Evolutionary conservation across 2,797 vertebrate species (phyloP).

Genomic region (Merluccius polli): DNA sequence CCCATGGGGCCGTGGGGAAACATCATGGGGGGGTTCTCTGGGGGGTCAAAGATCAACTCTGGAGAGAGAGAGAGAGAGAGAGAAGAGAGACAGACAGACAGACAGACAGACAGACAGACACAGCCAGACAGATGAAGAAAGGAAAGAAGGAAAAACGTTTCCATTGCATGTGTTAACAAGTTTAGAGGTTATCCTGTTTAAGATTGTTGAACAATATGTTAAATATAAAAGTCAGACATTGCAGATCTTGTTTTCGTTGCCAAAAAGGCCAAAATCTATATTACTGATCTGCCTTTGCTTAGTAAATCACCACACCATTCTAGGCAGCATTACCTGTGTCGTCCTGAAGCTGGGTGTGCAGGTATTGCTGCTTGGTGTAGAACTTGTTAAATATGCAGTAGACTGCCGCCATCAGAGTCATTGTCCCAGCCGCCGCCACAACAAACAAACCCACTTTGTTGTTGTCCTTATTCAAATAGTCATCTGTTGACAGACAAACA

Average conservation of each 20-base stretch:
- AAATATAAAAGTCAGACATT: not conserved
- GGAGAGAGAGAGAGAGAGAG: slow-evolving; percentile 16
- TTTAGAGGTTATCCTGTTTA: not conserved
- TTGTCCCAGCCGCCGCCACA: slow-evolving; percentile 67
- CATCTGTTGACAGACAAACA: slow-evolving; percentile 44
- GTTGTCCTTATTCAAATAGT: slow-evolving; percentile 42
- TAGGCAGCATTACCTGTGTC: slow-evolving; percentile 50
- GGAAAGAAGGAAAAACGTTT: slow-evolving; percentile 16
- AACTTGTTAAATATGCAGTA: slow-evolving; percentile 80
- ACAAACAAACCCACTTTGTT: slow-evolving; percentile 71
- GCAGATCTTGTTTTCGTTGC: not conserved
- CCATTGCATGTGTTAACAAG: not conserved
- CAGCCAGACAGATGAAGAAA: too few relatives aligned
- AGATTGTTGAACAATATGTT: too few relatives aligned
- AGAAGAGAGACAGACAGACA: slow-evolving; percentile 10
- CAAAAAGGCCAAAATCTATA: too few relatives aligned
- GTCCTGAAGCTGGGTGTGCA: slow-evolving; percentile 64
- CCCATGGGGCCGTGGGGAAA: slow-evolving; percentile 52
- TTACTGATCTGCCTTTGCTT: too few relatives aligned
- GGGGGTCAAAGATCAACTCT: slow-evolving; percentile 64
- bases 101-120: slow-evolving; percentile 2
- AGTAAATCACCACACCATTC: too few relatives aligned
- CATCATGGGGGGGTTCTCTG: slow-evolving; percentile 57
- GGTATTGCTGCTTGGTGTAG: slow-evolving; percentile 73
- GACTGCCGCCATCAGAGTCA: slow-evolving; percentile 70